Evolutionary conservation across 2,797 vertebrate species (phyloP), one percentile per base, ranked within the genome.

Genomic region (Sorex maritimensis): DNA sequence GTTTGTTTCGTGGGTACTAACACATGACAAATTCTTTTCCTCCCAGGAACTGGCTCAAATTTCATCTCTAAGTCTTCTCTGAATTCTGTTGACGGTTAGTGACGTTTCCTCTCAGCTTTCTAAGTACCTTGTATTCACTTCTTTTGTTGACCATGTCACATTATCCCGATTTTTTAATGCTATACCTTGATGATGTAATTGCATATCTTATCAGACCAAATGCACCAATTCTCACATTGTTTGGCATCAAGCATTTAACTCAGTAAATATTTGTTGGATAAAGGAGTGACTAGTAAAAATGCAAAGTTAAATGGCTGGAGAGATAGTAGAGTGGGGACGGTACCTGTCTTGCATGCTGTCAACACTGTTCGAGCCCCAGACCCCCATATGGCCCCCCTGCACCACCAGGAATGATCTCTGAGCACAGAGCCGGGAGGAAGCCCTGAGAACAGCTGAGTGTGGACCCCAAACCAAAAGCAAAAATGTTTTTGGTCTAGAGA

Each of bases 201-300:
- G 26, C 44, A 46, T 67, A 30, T 26, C 71, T 58, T 11, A 83
- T 44, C 13, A 41, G 38, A 73, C 49, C 81, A 81, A 61, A 89
- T 81, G 73, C 63, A 79, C n/a, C 49, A 41, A 15, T n/a, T 58
- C 44, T 49, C 13, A 71, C 26, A 65, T 41, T 58, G 49, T 23
- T 61, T 78, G 30, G 23, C 63, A 77, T 75, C 82, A 44, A 75
- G 68, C 68, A 65, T 38, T 84, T 77, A 84, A 26, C 28, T 90
- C 28, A 84, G 34, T 78, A 84, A 44, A 58, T 77, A 24, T 89
- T 74, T 77, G 71, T 34, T 77, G 46, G 68, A 77, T 78, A 61
- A 58, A 79, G n/a, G 30, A 49, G 19, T 75, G 19, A 46, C 61
- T 46, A 63, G 81, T 55, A 55, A 44, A 44, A 44, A 44, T 44